Evolutionary conservation across 23 tunicate genomes (phyloP), one percentile per base, ranked within the genome.

Genomic region (Botrylloides violaceus): DNA sequence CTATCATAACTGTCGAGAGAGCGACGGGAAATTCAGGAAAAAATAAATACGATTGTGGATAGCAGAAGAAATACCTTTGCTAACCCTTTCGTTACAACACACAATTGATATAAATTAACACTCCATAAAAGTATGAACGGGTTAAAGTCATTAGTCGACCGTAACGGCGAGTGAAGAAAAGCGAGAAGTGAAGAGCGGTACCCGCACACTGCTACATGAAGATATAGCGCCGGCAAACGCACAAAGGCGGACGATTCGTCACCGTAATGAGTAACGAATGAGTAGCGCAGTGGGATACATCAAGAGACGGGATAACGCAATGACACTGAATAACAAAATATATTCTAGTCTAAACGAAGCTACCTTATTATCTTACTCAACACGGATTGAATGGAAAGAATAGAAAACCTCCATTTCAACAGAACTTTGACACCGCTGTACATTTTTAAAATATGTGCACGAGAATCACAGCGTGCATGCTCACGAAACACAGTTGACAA

Each of bases 11-110:
- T n/a, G n/a, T 33, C 26, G 70, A 63, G 33, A 63, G 33, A 26
- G 70, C 36, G 36, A 28, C 36, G 35, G 70, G 33, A 63, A 63
- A 31, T 31, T 28, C 29, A 63, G 12, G 70, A 63, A 63, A 63
- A 63, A 31, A 63, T 63, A 63, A 63, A 63, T 33, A 63, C 36
- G 35, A 43, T 43, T 43, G 53, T 43, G 15, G 53, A 15, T 9
- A 43, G 53, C 53, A 43, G 53, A 43, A 43, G 53, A 43, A 43
- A 43, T 43, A 43, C 15, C 9, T 15, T 43, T 7, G 53, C 15
- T 43, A 43, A 43, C 53, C 53, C 53, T 43, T 43, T 15, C 15
- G 53, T 43, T 7, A 43, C 53, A 9, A 9, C 53, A 15, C 53
- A 9, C 9, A 15, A n/a, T n/a, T n/a, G n/a, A n/a, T n/a, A n/a